Evolutionary conservation across 2,888 invertebrate genomes (phyloP), one percentile per base, ranked within the genome.

Genomic region (Campoplex nolae): DNA sequence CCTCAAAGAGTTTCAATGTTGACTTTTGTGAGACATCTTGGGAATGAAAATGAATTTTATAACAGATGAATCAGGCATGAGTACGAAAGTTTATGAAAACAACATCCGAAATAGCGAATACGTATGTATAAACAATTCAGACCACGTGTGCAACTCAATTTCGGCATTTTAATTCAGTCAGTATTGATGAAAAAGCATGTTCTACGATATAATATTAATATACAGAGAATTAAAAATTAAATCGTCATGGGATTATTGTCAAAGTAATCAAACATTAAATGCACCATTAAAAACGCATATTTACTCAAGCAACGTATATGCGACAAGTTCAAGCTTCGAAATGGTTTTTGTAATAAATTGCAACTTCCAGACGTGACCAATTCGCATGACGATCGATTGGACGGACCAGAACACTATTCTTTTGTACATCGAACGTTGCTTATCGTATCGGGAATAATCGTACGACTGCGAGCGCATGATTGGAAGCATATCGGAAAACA

Each of bases 391-490:
- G 35, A 78, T 78, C 35, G 68, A 78, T 78, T 56, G 56, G 56
- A 78, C 67, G 16, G 54, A n/a, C 16, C 42, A n/a, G 18, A 78
- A 78, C 35, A 48, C 8, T 68, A 32, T 68, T 42, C 68, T 78
- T 56, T 70, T 38, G 51, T 67, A 67, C 32, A 65, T 32, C 56
- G 58, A 58, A 71, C 56, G 48, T 79, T 79, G 70, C 71, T 51
- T 58, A 71, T 70, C 51, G 45, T 35, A 7, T 11, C 32, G 45
- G 13, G 58, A 71, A 48, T 79, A 70, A 79, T 79, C 71, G 79
- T 54, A 71, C 8, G 42, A 70, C 56, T 45, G 70, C 38, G 58
- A 35, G 45, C 32, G 16, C 42, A 3, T 13, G 42, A 56, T 56
- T 56, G 38, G 23, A 23, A 54, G 56, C 58, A 58, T 54, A 79